Evolutionary conservation across 2,888 invertebrate species (phyloP).

Genomic region (Xylocampa areola): DNA sequence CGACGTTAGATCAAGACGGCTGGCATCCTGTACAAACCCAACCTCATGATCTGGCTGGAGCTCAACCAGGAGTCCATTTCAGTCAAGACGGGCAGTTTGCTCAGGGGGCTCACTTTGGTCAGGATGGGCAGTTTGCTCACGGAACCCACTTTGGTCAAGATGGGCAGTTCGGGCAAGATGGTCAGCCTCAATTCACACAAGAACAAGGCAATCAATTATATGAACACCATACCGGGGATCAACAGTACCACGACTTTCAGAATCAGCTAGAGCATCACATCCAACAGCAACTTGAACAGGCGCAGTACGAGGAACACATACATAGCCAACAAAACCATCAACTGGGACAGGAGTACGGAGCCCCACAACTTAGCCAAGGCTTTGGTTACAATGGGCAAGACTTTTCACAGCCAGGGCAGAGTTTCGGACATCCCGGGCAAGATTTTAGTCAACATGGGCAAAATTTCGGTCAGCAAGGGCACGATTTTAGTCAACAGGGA

Average conservation of each 20-base stretch:
- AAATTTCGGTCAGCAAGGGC: slow-evolving; percentile 54
- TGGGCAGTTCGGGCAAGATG: slow-evolving; percentile 56
- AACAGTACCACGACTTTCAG: slow-evolving; percentile 77
- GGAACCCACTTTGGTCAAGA: slow-evolving; percentile 34
- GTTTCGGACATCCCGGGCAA: slow-evolving; percentile 54
- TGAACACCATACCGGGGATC: slow-evolving; percentile 78
- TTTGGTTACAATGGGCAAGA: slow-evolving; percentile 1
- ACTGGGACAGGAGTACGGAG: slow-evolving; percentile 2
- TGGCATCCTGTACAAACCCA: slow-evolving; percentile 83
- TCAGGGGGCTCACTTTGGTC: slow-evolving; percentile 41
- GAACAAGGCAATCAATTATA: slow-evolving; percentile 81
- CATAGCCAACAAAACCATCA: slow-evolving; percentile 72
- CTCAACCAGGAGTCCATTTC: slow-evolving; percentile 65
- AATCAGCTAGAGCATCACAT: slow-evolving; percentile 81
- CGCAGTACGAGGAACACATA: slow-evolving; percentile 69
- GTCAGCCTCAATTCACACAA: slow-evolving; percentile 76
- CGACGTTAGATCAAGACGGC: slow-evolving; percentile 76
- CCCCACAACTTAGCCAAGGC: slow-evolving; percentile 37
- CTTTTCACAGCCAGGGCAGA: slow-evolving; percentile 23
- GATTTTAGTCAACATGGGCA: slow-evolving; percentile 46
- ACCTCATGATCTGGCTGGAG: slow-evolving; percentile 65
- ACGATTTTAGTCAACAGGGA: slow-evolving; percentile 52
- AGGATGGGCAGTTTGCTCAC: slow-evolving; percentile 24
- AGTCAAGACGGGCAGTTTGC: slow-evolving; percentile 51
- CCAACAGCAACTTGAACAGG: slow-evolving; percentile 82